Base-by-base conservation (phyloP, 2,797 vertebrate species). In the Sorex maritimensis region DNA sequence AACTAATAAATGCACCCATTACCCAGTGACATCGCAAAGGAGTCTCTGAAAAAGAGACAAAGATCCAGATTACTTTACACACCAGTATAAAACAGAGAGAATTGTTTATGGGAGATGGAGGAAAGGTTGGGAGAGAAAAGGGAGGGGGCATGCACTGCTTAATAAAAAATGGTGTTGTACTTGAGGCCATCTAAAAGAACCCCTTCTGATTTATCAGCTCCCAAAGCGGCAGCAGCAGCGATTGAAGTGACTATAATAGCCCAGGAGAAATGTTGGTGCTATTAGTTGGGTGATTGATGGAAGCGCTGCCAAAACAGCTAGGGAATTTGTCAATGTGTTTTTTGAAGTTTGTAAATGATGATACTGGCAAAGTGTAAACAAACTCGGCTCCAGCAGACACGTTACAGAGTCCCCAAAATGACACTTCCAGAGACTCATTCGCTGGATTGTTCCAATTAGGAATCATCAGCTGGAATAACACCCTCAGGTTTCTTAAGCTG, bases 211-310 rank as follows among this genome's bases (percentile, higher is more conserved):
- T 98, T 97, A 98, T 96, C 77, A 95, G 90, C 95, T 84, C 81
- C 92, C 14, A 75, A 97, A 96, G 94, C 72, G 81, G 95, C 97
- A 94, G 95, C 90, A 96, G 97, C 95, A 95, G 96, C 96, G 63
- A 97, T 84, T 97, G 97, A 97, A 98, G 96, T 94, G 97, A 97
- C 95, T 97, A 96, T 97, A 98, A 98, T 96, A 97, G 97, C 95
- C 96, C 96, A 96, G 95, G 97, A 97, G 97, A 98, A 98, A 98
- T 96, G 97, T 97, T 97, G 97, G 96, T 97, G 92, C 97, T 97
- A 97, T 97, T 97, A 93, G 95, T 92, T 94, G 92, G 97, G 86
- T 98, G 98, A 98, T 83, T 97, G 98, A 98, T 98, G 88, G 97
- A 97, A 97, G 95, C 83, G 0, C 96, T 90, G 49, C 90, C 26